A percentile compares a stretch with the other conserved stretches of the same genome.
phyloP scores from a whole-genome alignment of 2,113 vertebrate genomes.

The Sebastes schlegelii region DNA sequence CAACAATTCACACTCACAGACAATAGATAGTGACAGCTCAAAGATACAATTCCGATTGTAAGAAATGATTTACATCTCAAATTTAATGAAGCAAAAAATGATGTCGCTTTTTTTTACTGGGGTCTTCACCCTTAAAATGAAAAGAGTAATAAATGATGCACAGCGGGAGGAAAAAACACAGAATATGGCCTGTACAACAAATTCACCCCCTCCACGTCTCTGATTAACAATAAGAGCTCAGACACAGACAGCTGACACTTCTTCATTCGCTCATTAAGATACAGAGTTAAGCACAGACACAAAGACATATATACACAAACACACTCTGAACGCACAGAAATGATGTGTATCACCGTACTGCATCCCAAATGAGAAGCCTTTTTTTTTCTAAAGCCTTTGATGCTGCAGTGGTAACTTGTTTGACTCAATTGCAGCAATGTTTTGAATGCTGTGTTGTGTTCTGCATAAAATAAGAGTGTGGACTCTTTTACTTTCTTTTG shows the following conservation, averaged over 20 bases:
- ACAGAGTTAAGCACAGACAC: not conserved
- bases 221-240: constrained; percentile 20
- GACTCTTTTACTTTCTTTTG: constrained; percentile 4
- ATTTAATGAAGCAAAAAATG: constrained; percentile 21
- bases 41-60: not conserved
- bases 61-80: constrained; percentile 34
- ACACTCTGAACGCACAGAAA: not conserved
- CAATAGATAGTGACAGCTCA: constrained; percentile 1
- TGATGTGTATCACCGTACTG: not conserved
- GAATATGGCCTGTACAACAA: constrained; percentile 1
- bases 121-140: constrained; percentile 18
- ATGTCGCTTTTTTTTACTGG: not conserved
- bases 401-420: constrained; percentile 1
- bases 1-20: not conserved
- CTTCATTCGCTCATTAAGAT: constrained; percentile 30
- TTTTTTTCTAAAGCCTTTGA: constrained; percentile 11
- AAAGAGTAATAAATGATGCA: constrained; percentile 15
- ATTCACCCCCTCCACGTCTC: constrained; percentile 7
- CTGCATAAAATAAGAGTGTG: constrained; percentile 19
- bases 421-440: constrained; percentile 7
- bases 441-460: constrained; percentile 16
- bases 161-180: not conserved
- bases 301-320: not conserved
- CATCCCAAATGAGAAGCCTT: constrained; percentile 1
- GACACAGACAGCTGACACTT: constrained; percentile 4